Base-by-base conservation (phyloP, 2,888 invertebrate genomes). In the Stenichneumon culpator region DNA sequence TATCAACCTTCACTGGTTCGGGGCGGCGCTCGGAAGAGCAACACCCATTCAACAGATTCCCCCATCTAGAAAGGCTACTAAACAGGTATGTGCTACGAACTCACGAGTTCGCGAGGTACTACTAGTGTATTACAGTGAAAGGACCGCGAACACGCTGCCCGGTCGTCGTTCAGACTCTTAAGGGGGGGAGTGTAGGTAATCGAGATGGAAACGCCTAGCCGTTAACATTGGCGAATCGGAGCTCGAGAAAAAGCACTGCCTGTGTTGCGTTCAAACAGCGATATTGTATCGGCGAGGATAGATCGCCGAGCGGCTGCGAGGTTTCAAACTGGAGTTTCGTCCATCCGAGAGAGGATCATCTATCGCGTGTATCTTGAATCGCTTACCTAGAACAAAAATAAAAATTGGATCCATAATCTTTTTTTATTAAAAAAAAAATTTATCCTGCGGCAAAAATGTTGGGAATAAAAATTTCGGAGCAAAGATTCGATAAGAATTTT, bases 211-310 rank as follows among this genome's bases (percentile, higher is more conserved):
- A 83, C 86, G 86, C 86, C 86, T 84, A 78, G 73, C 69, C 22
- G 77, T 84, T 73, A 84, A 82, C 75, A 77, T 79, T 60, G 84
- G 79, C 86, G 84, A 86, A 86, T 86, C 77, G 80, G 75, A 82
- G 77, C 84, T 54, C 75, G 75, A 36, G 68, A 39, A 44, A 70
- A 50, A 47, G 63, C 22, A 32, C 50, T 54, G 52, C 47, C 44
- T 57, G 65, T 50, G 25, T 44, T 9, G 36, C 9, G 65, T 68
- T 63, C n/a, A n/a, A 82, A 68, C 36, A 14, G 36, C 32, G 11
- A n/a, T 50, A 50, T 65, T 32, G 39, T 52, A 75, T 65, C 67
- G 36, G 36, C 39, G 11, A 19, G 39, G 16, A 32, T 32, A 65
- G 36, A 75, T 75, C 22, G 47, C 50, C 25, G 50, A 52, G 67